These are phyloP conservation scores for Electrophaes corylata DNA, from an alignment of 2,888 invertebrate genomes.

Conservation along the genomic window DNA sequence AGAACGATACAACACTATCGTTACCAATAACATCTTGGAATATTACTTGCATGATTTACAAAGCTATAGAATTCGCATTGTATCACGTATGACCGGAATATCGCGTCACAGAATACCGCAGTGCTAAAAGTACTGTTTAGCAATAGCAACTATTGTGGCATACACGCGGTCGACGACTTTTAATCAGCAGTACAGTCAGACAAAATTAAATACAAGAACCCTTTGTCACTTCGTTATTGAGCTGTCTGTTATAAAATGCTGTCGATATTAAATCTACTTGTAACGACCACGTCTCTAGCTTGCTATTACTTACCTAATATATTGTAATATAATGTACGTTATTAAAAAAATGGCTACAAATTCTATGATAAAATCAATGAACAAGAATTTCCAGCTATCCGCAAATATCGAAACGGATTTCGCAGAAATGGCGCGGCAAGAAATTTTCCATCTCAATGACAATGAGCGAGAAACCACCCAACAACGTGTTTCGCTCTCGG, in stretches of 20 bases:
- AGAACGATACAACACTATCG: neutral
- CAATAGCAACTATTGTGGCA: conserved; percentile 4
- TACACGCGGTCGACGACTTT: conserved; percentile 30
- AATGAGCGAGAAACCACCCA: conserved; percentile 49
- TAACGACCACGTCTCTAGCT: neutral
- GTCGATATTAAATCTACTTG: conserved; percentile 15
- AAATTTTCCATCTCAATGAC: conserved; percentile 55
- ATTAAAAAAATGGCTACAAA: neutral
- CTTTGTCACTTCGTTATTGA: conserved; percentile 21
- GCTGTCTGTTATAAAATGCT: neutral
- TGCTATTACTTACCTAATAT: neutral
- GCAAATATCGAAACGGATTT: conserved; percentile 44
- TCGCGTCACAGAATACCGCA: conserved; percentile 13
- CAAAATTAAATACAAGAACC: conserved; percentile 28
- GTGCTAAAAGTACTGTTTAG: neutral
- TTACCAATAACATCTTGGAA: conserved; percentile 18
- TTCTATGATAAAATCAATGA: conserved; percentile 20
- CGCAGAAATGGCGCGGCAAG: conserved; percentile 40
- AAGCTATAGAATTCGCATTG: conserved; percentile 27
- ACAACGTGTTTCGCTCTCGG: conserved; percentile 59
- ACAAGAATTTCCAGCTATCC: conserved; percentile 18
- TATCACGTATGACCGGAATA: conserved; percentile 31
- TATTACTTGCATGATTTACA: conserved; percentile 11
- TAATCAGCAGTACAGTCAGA: conserved; percentile 18
- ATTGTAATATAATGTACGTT: too few species aligned